Evolutionary conservation across 2,888 invertebrate genomes (phyloP), one percentile per base, ranked within the genome.

Genomic region (Eilema caniola): DNA sequence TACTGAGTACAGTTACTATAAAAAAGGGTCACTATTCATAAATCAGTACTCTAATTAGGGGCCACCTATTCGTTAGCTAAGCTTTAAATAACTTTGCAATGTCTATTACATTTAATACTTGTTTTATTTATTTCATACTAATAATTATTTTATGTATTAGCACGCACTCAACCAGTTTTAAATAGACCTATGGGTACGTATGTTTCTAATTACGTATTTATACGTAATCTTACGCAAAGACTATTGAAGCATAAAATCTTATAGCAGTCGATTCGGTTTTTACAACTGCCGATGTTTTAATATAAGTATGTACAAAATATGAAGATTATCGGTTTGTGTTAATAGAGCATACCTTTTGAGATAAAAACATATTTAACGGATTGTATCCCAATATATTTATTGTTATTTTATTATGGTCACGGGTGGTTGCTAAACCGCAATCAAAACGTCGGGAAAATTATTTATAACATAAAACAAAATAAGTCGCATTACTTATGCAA

Each of bases 121-220:
- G 14, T 75, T 73, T 76, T 72, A 80, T 78, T 74, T 70, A 66
- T 56, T 72, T 64, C 66, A 70, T 24, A 57, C 70, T 69, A 74
- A 71, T 77, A 73, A 75, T 75, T 57, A 77, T 75, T 73, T 70
- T 69, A 72, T 69, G 68, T 78, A 71, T 75, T 74, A 73, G 67
- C 61, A 78, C 69, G 72, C 56, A 41, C 31, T 66, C 0, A 74
- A 75, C 80, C 69, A 67, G 82, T 80, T 79, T 77, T 31, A 63
- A 71, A 71, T 72, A 24, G 57, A 33, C 62, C 33, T 11, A 47
- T 7, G 20, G 14, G 14, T 16, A 62, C 37, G 33, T 76, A 1
- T 73, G 62, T 67, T 66, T 64, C 56, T 66, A 28, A 25, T 70
- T 62, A 53, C 61, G 61, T 70, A 74, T 67, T 68, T 67, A 56